phyloP scores from a whole-genome alignment of 1,140 invertebrate genomes.

The Leptinotarsa lineolata region DNA sequence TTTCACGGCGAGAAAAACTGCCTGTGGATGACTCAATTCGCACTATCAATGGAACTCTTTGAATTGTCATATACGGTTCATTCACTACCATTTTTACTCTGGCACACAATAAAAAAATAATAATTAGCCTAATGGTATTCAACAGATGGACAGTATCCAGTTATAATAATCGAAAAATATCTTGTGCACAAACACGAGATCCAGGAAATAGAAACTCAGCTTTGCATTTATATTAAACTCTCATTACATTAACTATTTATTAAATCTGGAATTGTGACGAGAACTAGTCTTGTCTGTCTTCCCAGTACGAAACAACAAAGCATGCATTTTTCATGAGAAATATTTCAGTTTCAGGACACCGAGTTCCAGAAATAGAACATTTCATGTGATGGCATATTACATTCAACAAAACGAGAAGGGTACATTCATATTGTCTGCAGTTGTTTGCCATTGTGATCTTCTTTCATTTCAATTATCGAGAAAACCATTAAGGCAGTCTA shows the following conservation, averaged over 20 bases:
- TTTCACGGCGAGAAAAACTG: too few relatives aligned
- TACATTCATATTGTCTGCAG: background rate
- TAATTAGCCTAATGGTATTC: background rate
- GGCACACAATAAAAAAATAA: background rate
- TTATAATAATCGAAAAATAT: background rate
- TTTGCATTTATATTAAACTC: background rate
- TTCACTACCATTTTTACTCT: background rate
- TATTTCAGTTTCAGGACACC: background rate
- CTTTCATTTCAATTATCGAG: too few relatives aligned
- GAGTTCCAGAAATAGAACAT: background rate
- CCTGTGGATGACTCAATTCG: too few relatives aligned
- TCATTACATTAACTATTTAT: background rate
- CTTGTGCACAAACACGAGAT: background rate
- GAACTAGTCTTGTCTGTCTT: background rate
- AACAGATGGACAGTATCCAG: background rate
- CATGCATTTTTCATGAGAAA: constrained; percentile 2
- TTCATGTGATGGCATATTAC: background rate
- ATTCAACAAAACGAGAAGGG: background rate
- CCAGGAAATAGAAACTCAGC: background rate
- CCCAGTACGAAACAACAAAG: background rate
- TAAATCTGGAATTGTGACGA: background rate
- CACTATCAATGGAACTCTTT: too few relatives aligned
- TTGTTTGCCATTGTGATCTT: too few relatives aligned
- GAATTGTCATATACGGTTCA: too few relatives aligned
- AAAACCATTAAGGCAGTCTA: too few relatives aligned